Base-by-base conservation (phyloP, 2,888 invertebrate genomes). In the Drosophila pseudotakahashii region DNA sequence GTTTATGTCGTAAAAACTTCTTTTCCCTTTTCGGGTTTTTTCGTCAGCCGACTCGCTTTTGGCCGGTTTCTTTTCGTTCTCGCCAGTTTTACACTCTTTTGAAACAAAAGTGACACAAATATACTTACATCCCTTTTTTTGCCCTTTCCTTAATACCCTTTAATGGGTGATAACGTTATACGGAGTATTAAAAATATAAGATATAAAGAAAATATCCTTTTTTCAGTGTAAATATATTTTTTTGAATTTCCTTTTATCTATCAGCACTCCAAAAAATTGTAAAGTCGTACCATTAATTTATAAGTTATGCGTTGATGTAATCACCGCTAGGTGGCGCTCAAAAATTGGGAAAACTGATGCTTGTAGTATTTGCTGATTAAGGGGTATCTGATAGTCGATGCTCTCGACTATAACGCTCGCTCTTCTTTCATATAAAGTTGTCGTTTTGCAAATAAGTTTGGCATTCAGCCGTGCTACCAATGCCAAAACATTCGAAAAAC, bases 391-490 rank as follows among this genome's bases (percentile, higher is more conserved):
- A 30, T 30, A 30, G 30, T 30, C 30, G 30, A 7, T 6, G 1
- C 30, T 1, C 30, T 7, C 2, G 30, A 30, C 0, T 30, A 30
- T 30, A 30, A 1, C 30, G 1, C 1, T 32, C 14, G 0, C 3
- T 32, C 14, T 16, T 7, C 3, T 1, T 32, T 14, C 14, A 26
- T 36, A 53, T 39, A 57, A 50, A 14, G 14, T 41, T 10, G 10
- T 14, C 30, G 10, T 50, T 52, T 63, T 45, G 2, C 19, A 44
- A 62, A 57, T 62, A 66, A 68, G 61, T 89, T 88, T 81, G 75
- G 78, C 84, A 80, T 78, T 87, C 79, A 83, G 78, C 81, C 70
- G 68, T 69, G 75, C 71, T 78, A 77, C 76, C 74, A 79, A 70
- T 63, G 69, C 50, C 42, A 63, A 69, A 45, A 7, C n/a, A 39